A percentile compares a stretch with the other conserved stretches of the same genome.
phyloP scores from a whole-genome alignment of 2,888 invertebrate genomes.

The Macaria liturata region DNA sequence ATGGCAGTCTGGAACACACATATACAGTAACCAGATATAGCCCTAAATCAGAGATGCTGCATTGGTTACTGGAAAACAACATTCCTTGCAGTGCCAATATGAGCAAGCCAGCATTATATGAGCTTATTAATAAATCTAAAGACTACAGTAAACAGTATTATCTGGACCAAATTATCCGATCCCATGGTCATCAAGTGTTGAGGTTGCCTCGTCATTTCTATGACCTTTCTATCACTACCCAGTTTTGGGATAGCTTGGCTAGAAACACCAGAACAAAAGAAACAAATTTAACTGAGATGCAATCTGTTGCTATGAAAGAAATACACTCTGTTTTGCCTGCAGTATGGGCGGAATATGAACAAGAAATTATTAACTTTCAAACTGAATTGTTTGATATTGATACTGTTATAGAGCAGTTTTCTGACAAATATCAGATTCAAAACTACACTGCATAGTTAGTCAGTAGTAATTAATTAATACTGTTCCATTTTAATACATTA shows the following conservation, averaged over 20 bases:
- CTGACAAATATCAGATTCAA: conserved; percentile 34
- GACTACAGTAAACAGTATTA: conserved; percentile 31
- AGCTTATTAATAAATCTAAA: conserved; percentile 44
- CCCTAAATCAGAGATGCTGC: conserved; percentile 52
- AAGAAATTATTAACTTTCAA: conserved; percentile 38
- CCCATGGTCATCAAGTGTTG: conserved; percentile 54
- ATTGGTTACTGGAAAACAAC: conserved; percentile 49
- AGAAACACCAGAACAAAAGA: neutral
- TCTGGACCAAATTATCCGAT: conserved; percentile 48
- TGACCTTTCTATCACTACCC: conserved; percentile 49
- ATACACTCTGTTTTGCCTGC: conserved; percentile 6
- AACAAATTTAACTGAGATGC: conserved; percentile 4
- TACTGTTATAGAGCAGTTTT: conserved; percentile 35
- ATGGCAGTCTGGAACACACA: conserved; percentile 34
- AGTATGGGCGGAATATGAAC: conserved; percentile 30
- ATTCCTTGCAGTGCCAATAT: conserved; percentile 49
- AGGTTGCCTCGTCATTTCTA: conserved; percentile 47
- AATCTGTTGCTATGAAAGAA: conserved; percentile 10
- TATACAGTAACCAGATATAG: conserved; percentile 46
- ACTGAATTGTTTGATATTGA: conserved; percentile 42
- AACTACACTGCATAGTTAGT: no score
- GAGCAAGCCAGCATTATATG: conserved; percentile 54
- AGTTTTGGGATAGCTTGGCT: conserved; percentile 45
- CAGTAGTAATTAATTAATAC: no score
- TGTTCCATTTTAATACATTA: no score